phyloP scores from a whole-genome alignment of 2,113 vertebrate genomes.

The Rhinopithecus roxellana region DNA sequence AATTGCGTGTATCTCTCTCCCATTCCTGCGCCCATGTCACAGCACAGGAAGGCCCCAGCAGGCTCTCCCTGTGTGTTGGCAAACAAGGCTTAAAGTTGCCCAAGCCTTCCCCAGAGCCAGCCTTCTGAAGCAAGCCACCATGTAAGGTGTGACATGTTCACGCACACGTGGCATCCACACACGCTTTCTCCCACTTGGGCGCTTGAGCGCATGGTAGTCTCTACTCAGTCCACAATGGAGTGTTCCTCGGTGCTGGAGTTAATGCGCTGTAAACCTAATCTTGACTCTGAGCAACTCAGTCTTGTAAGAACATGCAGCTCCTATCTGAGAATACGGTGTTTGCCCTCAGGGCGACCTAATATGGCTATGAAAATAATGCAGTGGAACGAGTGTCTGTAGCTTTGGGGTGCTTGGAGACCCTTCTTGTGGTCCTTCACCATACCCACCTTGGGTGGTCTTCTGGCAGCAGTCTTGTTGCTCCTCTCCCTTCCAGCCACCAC shows the following conservation, averaged over 20 bases:
- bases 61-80: background rate
- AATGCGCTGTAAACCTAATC: background rate
- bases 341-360: background rate
- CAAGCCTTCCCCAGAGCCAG: background rate
- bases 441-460: background rate
- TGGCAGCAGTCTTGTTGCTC: background rate
- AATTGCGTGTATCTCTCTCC: background rate
- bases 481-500: too few species aligned
- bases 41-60: background rate
- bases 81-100: background rate
- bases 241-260: fast-evolving
- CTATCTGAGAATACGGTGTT: background rate
- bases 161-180: background rate
- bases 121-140: background rate
- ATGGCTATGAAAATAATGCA: background rate
- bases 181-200: background rate
- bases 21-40: background rate
- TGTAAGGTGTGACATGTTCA: background rate
- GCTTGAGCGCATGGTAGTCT: background rate
- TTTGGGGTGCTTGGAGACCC: background rate
- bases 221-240: background rate
- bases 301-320: background rate
- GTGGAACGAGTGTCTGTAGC: background rate
- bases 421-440: background rate
- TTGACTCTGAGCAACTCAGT: background rate